Evolutionary conservation across 1,140 invertebrate genomes (phyloP).

Genomic region (Saccostrea echinata): DNA sequence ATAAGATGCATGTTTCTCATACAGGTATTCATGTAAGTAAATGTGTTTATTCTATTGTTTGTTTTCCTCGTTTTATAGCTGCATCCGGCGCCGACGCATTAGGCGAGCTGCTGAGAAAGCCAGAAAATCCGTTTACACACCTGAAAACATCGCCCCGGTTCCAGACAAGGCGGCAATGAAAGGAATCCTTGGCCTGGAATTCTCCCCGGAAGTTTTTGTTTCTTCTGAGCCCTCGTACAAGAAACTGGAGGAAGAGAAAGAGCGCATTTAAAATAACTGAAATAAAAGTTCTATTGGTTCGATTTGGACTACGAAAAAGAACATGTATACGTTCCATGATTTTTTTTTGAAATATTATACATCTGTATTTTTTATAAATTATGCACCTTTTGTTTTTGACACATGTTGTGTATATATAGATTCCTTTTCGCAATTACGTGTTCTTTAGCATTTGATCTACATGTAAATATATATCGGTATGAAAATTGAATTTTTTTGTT

Average conservation of each 20-base stretch:
- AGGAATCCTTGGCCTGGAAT: neutral
- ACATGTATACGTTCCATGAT: too few relatives aligned
- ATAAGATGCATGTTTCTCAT: too few relatives aligned
- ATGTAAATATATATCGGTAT: too few relatives aligned
- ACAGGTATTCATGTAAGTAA: too few relatives aligned
- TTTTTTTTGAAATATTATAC: too few relatives aligned
- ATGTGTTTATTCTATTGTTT: neutral
- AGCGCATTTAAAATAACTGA: slow-evolving; percentile 14
- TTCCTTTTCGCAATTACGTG: too few relatives aligned
- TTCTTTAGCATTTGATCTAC: too few relatives aligned
- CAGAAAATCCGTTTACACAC: neutral
- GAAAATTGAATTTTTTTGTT: too few relatives aligned
- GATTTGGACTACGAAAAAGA: too few relatives aligned
- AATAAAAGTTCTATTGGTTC: neutral
- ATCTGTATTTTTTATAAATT: too few relatives aligned
- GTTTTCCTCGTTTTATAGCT: neutral
- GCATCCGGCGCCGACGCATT: neutral
- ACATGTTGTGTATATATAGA: too few relatives aligned
- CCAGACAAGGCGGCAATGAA: neutral
- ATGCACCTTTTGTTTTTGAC: too few relatives aligned
- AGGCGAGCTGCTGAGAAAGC: neutral
- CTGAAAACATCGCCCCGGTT: slow-evolving; percentile 3
- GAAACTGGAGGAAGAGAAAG: slow-evolving; percentile 18
- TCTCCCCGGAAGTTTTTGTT: neutral
- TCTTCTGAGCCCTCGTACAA: neutral